Evolutionary conservation across 1,140 invertebrate species (phyloP), one percentile per base, ranked within the genome.

Genomic region (Thaumetopoea pityocampa): DNA sequence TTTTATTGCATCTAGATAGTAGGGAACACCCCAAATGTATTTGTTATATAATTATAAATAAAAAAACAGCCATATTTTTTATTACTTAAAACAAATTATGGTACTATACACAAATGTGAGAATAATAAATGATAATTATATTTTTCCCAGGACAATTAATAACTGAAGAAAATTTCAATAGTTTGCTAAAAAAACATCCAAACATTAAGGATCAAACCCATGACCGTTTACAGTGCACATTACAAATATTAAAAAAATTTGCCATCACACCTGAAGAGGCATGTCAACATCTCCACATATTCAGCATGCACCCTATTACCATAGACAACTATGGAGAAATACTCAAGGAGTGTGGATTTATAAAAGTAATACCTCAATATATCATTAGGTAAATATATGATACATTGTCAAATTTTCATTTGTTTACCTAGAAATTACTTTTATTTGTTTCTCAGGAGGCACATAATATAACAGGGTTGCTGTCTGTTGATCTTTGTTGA

Each of bases 311-410:
- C 46, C 69, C 76, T 3, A 70, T 86, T 33, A 87, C 86, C 16
- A 63, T 88, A 40, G 78, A 85, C 7, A 88, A 88, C 61, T 85
- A 88, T 51, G 81, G 82, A 30, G 81, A 77, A 53, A 86, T 88
- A 20, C 57, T 89, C 2, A 66, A 61, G 36, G 88, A 89, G 66
- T 87, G 86, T 69, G 72, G 85, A 0, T 87, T 88, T 49, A 24
- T 74, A 5, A 56, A 73, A 29, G 67, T 88, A n/a, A 59, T 64
- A 5, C 72, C 88, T 7, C 60, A 66, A 38, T 63, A 84, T 22
- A 61, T 88, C 15, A 79, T 79, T 18, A 87, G 83, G 73, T 88
- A 81, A 49, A 59, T 41, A 4, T 2, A 2, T 8, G 1, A 2
- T 16, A 30, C 3, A 4, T 16, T 30, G 3, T n/a, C n/a, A n/a